These are phyloP conservation scores for Thamnophis elegans DNA, from an alignment of 2,797 vertebrate genomes.

Conservation along the genomic window DNA sequence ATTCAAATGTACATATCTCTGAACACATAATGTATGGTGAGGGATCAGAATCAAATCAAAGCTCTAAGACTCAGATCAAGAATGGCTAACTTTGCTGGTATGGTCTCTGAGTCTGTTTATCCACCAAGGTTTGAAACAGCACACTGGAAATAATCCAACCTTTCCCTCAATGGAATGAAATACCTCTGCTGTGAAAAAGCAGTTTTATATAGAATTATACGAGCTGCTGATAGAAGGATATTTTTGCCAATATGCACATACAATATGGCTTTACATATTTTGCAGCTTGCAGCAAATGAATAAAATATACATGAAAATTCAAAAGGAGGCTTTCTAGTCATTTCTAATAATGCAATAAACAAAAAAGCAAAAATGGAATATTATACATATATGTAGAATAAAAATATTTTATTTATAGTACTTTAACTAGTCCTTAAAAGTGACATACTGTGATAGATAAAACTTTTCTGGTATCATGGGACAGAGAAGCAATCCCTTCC, in stretches of 20 bases:
- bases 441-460: constrained; percentile 14
- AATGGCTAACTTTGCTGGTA: constrained; percentile 51
- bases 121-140: constrained; percentile 51
- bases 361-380: constrained; percentile 35
- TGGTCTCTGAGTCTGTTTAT: constrained; percentile 57
- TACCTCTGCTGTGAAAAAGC: neutral
- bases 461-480: constrained; percentile 29
- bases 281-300: constrained; percentile 43
- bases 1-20: constrained; percentile 65
- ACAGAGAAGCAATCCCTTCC: constrained; percentile 2
- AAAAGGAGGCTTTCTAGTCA: constrained; percentile 29
- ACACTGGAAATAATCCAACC: constrained; percentile 51
- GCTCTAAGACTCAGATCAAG: constrained; percentile 62
- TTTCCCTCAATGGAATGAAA: constrained; percentile 37
- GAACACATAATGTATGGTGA: constrained; percentile 50
- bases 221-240: constrained; percentile 30
- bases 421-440: constrained; percentile 46
- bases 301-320: constrained; percentile 44
- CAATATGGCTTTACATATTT: constrained; percentile 26
- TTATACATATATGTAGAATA: neutral
- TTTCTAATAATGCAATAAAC: constrained; percentile 29
- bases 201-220: constrained; percentile 15
- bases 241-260: constrained; percentile 29
- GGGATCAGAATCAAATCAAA: constrained; percentile 76
- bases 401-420: constrained; percentile 46